phyloP scores from a whole-genome alignment of 2,888 invertebrate genomes.

The Blomia tropicalis region DNA sequence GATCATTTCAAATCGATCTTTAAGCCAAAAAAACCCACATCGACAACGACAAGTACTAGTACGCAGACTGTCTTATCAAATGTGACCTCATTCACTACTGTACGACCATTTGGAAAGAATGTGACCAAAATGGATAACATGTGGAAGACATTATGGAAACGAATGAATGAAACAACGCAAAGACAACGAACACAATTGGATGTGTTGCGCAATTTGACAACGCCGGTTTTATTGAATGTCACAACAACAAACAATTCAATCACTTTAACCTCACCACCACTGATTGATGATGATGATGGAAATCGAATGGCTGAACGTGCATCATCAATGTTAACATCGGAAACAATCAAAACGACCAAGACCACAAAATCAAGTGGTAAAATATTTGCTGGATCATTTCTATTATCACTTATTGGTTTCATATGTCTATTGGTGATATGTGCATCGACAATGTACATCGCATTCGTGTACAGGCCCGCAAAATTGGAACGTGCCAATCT shows the following conservation, averaged over 20 bases:
- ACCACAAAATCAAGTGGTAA: not conserved
- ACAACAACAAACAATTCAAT: not conserved
- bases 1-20: not conserved
- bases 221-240: no score
- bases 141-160: no score
- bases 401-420: not conserved
- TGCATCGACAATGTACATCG: not conserved
- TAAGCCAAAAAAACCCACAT: not conserved
- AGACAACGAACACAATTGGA: not conserved
- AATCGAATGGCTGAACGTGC: no score
- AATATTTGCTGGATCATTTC: not conserved
- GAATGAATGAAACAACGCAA: not conserved
- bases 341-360: not conserved
- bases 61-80: not conserved
- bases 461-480: not conserved
- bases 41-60: not conserved
- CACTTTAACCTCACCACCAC: not conserved
- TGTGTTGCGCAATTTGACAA: not conserved
- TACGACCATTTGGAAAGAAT: no score
- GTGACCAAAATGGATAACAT: no score
- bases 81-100: not conserved
- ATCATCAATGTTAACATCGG: not conserved
- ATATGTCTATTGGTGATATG: not conserved
- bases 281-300: no score
- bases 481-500: not conserved